Evolutionary conservation across 2,113 vertebrate species (phyloP), one percentile per base, ranked within the genome.

Genomic region (Anser brachyrhynchus): DNA sequence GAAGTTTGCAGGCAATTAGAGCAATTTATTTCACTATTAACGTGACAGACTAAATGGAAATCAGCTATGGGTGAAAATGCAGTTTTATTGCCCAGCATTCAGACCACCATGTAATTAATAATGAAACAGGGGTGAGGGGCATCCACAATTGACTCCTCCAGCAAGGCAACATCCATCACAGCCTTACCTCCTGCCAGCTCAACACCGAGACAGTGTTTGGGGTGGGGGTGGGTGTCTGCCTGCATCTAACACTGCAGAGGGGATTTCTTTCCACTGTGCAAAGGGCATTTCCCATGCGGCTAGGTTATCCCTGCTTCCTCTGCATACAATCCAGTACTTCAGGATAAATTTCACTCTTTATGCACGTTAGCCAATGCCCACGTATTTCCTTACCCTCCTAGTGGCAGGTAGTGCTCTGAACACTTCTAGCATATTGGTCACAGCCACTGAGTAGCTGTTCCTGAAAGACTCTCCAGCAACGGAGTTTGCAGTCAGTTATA

Each of bases 11-110:
- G 76, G 96, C 98, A 98, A 98, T 98, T 99, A 99, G 96, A 97
- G 97, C 98, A 99, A 99, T 99, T 99, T 98, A 98, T 99, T 99
- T 99, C 97, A 97, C 96, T 97, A 96, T 98, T 96, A 98, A 97
- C 88, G 89, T 97, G 97, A 98, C 97, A 94, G 96, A 97, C 96
- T 98, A 99, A 99, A 96, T 97, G 95, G 91, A 97, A 97, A 95
- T 95, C 97, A 98, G 98, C 98, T 98, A 96, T 90, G 97, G 97
- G 95, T 98, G 98, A 95, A 98, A 98, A 98, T 93, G 95, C 94
- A 95, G 51, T 95, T 98, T 96, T 97, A 96, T 93, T 96, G 90
- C 95, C 87, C 72, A 2, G 73, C 91, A 89, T 95, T 94, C 78
- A 70, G 85, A 94, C 78, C 11, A 20, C 43, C 73, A 57, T 59